These are phyloP conservation scores for Torymus tubicola DNA, from an alignment of 2,888 invertebrate genomes.

Conservation along the genomic window DNA sequence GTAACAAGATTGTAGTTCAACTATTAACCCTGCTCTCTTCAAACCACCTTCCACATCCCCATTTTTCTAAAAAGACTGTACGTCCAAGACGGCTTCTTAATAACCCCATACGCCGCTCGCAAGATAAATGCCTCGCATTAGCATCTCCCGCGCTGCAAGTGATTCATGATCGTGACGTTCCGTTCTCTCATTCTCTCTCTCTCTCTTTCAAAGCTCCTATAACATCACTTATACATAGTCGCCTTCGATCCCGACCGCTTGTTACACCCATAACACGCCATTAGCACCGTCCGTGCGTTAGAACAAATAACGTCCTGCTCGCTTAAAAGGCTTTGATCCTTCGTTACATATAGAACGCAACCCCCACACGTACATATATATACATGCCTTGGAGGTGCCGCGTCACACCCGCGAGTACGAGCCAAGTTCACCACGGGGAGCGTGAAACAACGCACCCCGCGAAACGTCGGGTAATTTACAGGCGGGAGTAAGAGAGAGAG, in stretches of 20 bases:
- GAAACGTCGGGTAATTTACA: constrained; percentile 52
- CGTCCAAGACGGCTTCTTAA: constrained; percentile 32
- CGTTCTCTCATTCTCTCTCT: constrained; percentile 32
- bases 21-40: too few relatives aligned
- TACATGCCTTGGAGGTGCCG: constrained; percentile 45
- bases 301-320: background rate
- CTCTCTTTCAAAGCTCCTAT: constrained; percentile 1
- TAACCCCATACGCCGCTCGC: constrained; percentile 25
- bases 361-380: background rate
- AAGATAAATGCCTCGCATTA: constrained; percentile 74
- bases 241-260: background rate
- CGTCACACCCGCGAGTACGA: constrained; percentile 45
- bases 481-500: constrained; percentile 33
- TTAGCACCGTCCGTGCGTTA: constrained; percentile 31
- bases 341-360: background rate
- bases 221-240: background rate
- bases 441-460: constrained; percentile 59
- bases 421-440: constrained; percentile 50
- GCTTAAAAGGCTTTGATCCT: constrained; percentile 23
- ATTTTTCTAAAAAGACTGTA: constrained; percentile 9
- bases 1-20: too few relatives aligned
- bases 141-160: constrained; percentile 65
- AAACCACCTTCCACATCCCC: too few relatives aligned
- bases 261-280: background rate
- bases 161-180: constrained; percentile 71